Percentiles rank a stretch among this genome's conserved stretches.
Evolutionary conservation across 2,797 vertebrate genomes (phyloP).

Genomic region (Onychomys leucogaster): DNA sequence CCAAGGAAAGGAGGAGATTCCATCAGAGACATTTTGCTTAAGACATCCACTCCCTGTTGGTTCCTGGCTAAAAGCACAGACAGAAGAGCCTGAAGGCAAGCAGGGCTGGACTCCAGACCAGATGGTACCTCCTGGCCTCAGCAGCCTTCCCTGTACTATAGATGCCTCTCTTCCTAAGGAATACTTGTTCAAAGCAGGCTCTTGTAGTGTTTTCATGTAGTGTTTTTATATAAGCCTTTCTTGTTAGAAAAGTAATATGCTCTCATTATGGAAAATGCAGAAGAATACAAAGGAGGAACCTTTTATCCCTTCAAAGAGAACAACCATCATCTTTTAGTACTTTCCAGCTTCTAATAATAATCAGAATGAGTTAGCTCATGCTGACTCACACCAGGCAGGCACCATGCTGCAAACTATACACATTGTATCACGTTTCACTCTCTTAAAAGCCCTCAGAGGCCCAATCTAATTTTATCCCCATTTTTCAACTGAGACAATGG

Average conservation of each 20-base stretch:
- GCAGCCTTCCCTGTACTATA: not conserved
- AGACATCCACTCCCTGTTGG: not conserved
- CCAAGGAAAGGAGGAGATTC: not conserved
- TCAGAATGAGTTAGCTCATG: not conserved
- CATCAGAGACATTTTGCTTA: not conserved
- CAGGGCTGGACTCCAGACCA: not conserved
- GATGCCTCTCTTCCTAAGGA: not conserved
- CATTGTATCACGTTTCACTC: not conserved
- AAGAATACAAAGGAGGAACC: slow-evolving; percentile 9
- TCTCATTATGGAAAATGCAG: not conserved
- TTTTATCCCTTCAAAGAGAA: slow-evolving; percentile 44
- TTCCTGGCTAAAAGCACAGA: not conserved
- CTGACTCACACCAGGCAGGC: not conserved
- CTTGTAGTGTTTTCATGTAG: not conserved
- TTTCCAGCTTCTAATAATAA: slow-evolving; percentile 31
- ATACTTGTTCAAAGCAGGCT: not conserved
- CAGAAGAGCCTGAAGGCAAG: not conserved
- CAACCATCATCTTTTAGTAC: not conserved
- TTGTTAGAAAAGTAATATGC: slow-evolving; percentile 47
- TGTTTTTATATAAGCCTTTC: not conserved
- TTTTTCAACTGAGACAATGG: slow-evolving; percentile 49
- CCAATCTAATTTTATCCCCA: slow-evolving; percentile 30
- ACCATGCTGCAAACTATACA: not conserved
- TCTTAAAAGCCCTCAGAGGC: not conserved
- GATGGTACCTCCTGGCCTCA: not conserved